These are phyloP conservation scores for Pluvianellus socialis DNA, from an alignment of 2,113 vertebrate species.

Conservation along the genomic window DNA sequence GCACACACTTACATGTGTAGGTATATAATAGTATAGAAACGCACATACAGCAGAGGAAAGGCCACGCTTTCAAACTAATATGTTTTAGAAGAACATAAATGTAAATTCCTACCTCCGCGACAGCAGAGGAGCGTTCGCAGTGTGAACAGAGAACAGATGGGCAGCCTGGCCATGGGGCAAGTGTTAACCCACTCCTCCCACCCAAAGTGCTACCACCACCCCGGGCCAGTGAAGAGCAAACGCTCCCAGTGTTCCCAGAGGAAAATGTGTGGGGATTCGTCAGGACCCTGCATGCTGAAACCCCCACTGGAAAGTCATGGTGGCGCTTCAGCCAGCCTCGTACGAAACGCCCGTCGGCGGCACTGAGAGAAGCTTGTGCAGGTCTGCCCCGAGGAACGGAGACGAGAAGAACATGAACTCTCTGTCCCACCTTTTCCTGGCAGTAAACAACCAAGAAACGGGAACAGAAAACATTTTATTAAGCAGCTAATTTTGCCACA, in stretches of 20 bases:
- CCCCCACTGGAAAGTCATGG: neutral
- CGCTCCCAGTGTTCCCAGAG: neutral
- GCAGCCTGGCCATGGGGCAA: neutral
- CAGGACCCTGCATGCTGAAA: neutral
- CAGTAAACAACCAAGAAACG: neutral
- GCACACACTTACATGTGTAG: fast-evolving
- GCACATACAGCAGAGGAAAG: neutral
- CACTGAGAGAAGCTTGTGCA: neutral
- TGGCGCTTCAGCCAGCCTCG: neutral
- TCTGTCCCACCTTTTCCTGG: neutral
- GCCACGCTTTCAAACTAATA: neutral
- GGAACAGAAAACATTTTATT: neutral
- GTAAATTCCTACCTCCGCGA: neutral
- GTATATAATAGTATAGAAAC: neutral
- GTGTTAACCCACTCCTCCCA: neutral
- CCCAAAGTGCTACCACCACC: fast-evolving
- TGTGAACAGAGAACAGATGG: fast-evolving
- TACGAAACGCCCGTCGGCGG: neutral
- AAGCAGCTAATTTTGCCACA: neutral
- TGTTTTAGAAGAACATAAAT: neutral
- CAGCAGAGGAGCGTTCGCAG: too few species aligned
- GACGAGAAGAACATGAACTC: fast-evolving
- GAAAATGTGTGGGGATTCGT: neutral
- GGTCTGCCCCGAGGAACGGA: neutral
- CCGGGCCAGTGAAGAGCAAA: neutral